phyloP scores from a whole-genome alignment of 2,797 vertebrate species.

The Meriones psammophilus region DNA sequence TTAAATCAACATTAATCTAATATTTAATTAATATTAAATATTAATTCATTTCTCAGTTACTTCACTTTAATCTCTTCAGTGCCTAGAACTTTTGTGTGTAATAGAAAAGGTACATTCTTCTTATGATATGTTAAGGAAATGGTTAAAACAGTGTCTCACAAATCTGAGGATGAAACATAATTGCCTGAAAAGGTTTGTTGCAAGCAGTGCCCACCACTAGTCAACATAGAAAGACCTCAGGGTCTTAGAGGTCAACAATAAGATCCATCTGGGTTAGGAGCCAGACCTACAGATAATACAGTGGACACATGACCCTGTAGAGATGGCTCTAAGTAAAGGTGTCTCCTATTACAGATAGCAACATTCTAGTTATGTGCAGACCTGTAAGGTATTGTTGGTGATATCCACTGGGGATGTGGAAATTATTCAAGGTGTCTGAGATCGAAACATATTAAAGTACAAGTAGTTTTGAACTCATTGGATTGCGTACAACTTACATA shows the following conservation, averaged over 20 bases:
- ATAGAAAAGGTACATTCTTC: not conserved
- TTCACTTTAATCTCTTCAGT: not conserved
- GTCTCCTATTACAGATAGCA: not conserved
- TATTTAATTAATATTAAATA: not conserved
- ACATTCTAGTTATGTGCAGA: not conserved
- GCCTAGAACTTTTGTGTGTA: not conserved
- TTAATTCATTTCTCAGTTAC: not conserved
- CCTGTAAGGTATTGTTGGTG: too few relatives aligned
- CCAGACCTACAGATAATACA: not conserved
- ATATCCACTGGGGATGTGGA: too few relatives aligned
- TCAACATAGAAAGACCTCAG: not conserved
- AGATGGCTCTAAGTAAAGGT: not conserved
- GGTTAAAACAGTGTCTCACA: not conserved
- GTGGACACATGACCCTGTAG: accelerated
- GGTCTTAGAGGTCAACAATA: not conserved
- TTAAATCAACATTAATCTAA: not conserved
- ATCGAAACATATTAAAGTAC: not conserved
- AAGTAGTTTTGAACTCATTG: not conserved
- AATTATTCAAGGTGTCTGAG: not conserved
- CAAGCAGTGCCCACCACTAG: accelerated
- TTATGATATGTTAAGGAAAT: not conserved
- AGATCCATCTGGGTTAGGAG: not conserved
- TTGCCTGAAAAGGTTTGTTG: not conserved
- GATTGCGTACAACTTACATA: not conserved
- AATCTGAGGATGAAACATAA: not conserved